Evolutionary conservation across 30 jellyfish, hydroid and myxozoan species (phyloP).

Genomic region (Aurelia aurita): DNA sequence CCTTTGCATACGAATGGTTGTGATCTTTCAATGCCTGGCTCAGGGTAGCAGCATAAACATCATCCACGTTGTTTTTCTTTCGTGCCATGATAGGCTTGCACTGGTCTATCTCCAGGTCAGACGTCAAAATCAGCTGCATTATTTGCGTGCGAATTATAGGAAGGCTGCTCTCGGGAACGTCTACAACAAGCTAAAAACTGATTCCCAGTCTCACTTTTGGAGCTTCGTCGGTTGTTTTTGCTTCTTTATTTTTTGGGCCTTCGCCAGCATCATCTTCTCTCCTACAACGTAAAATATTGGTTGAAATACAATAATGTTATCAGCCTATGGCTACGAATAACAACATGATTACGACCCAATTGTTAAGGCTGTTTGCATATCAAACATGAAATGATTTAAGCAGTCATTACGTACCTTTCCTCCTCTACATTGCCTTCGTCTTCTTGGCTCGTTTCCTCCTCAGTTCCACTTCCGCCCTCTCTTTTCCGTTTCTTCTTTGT

Average conservation of each 20-base stretch:
- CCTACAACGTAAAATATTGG: not conserved
- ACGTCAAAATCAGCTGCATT: not conserved
- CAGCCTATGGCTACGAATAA: not conserved
- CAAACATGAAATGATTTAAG: too few relatives aligned
- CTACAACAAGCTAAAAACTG: too few relatives aligned
- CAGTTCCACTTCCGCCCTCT: too few relatives aligned
- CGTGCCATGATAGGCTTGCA: not conserved
- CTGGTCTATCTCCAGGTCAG: conserved; percentile 2
- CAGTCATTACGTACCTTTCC: too few relatives aligned
- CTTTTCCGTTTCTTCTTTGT: too few relatives aligned
- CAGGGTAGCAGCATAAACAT: not conserved
- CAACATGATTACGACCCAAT: not conserved
- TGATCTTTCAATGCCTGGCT: not conserved
- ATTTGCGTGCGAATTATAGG: not conserved
- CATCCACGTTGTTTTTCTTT: not conserved
- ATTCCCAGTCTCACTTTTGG: too few relatives aligned
- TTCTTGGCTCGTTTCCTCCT: too few relatives aligned
- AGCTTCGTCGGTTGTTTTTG: not conserved
- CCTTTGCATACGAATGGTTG: not conserved
- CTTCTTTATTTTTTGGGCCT: not conserved
- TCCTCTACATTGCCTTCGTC: too few relatives aligned
- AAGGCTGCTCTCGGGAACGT: conserved; percentile 1
- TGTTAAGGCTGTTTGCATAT: too few relatives aligned
- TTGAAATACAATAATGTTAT: not conserved
- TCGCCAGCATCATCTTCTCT: not conserved